phyloP scores from a whole-genome alignment of 2,113 vertebrate species.

The Corythornis vintsioides region DNA sequence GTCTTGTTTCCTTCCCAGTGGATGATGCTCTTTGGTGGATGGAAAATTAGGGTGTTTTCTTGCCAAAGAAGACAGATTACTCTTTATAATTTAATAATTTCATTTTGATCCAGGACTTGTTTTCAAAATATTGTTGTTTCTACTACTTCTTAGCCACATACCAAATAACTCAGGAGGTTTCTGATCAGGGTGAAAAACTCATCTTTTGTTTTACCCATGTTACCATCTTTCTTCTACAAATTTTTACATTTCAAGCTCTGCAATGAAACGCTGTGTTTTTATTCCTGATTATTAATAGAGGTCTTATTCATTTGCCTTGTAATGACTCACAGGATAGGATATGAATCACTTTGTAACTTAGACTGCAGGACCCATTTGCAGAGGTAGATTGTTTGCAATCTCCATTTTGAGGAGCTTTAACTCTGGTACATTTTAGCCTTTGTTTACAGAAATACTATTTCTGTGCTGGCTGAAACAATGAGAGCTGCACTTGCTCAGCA shows the following conservation, averaged over 20 bases:
- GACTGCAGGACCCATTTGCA: background rate
- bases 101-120: background rate
- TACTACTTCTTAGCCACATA: background rate
- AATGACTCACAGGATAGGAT: constrained; percentile 60
- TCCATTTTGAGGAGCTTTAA: background rate
- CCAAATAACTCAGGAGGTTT: background rate
- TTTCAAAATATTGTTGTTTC: background rate
- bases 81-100: background rate
- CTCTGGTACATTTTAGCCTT: background rate
- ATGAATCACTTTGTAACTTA: constrained; percentile 37
- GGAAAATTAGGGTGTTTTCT: background rate
- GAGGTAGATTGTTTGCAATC: background rate
- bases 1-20: background rate
- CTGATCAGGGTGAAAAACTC: background rate
- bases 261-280: constrained; percentile 40
- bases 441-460: background rate
- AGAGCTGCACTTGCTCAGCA: background rate
- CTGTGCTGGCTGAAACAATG: background rate
- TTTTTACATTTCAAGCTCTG: background rate
- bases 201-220: background rate
- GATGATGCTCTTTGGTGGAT: background rate
- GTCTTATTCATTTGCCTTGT: constrained; percentile 39
- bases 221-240: constrained; percentile 14
- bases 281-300: constrained; percentile 55
- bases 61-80: background rate